A percentile compares a stretch with the other conserved stretches of the same genome.
phyloP scores from a whole-genome alignment of 2,797 vertebrate genomes.

The Enteromius thamalakanensis region DNA sequence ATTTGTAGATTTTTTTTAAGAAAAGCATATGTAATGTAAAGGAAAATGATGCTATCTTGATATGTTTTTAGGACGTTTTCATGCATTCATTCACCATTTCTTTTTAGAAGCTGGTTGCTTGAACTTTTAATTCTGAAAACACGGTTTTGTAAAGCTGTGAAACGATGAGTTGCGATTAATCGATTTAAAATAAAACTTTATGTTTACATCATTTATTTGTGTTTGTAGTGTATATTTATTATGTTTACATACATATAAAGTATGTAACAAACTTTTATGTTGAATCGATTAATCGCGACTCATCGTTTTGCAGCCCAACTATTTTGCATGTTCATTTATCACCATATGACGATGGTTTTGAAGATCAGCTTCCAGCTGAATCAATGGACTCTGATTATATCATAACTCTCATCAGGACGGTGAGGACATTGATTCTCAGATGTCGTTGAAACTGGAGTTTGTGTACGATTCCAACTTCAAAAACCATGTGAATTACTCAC shows the following conservation, averaged over 20 bases:
- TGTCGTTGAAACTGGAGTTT: constrained; percentile 92
- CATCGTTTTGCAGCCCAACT: background rate
- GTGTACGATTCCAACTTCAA: constrained; percentile 94
- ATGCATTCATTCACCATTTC: constrained; percentile 20
- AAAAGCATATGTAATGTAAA: constrained; percentile 3
- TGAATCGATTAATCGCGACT: too few species aligned
- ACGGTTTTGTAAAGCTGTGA: too few species aligned
- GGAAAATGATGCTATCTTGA: constrained; percentile 5
- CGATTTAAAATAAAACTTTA: too few species aligned
- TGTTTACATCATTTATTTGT: too few species aligned
- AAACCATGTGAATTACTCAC: constrained; percentile 97
- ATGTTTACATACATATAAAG: too few species aligned
- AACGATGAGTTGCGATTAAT: too few species aligned
- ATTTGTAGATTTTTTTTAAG: background rate
- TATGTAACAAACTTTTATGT: too few species aligned
- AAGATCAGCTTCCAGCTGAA: background rate
- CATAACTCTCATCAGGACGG: constrained; percentile 79
- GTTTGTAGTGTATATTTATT: too few species aligned
- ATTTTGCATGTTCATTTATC: constrained; percentile 24
- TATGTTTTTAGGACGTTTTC: background rate
- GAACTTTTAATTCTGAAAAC: constrained; percentile 1
- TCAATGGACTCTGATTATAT: constrained; percentile 1
- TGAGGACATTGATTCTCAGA: constrained; percentile 85
- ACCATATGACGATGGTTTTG: constrained; percentile 18
- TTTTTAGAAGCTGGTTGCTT: constrained; percentile 1